These are phyloP conservation scores for Macrotus californicus DNA, from an alignment of 2,113 vertebrate genomes.

Conservation along the genomic window DNA sequence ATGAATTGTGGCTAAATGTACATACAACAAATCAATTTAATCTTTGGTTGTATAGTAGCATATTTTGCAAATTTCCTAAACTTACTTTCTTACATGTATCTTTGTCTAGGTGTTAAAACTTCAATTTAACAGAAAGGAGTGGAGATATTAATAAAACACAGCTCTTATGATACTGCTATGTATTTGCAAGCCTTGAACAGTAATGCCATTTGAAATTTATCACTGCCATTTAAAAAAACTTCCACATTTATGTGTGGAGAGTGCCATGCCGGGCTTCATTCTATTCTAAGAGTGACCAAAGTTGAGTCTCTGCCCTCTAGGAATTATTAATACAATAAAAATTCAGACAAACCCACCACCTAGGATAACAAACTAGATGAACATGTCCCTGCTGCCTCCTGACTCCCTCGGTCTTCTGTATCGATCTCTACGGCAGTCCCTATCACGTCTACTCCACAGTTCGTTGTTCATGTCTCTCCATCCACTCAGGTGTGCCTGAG, in stretches of 20 bases:
- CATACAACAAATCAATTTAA: conserved; percentile 79
- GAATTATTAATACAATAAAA: conserved; percentile 48
- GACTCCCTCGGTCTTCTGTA: not conserved
- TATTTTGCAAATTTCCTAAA: conserved; percentile 73
- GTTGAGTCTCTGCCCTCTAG: conserved; percentile 30
- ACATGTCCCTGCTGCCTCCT: not conserved
- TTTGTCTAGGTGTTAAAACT: conserved; percentile 63
- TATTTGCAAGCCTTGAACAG: not conserved
- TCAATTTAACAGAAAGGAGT: conserved; percentile 16
- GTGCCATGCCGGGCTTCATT: conserved; percentile 40
- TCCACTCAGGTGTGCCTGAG: not conserved
- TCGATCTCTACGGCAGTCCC: not conserved
- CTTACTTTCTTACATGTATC: conserved; percentile 63
- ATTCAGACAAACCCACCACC: not conserved
- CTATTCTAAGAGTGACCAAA: conserved; percentile 37
- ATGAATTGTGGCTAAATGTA: conserved; percentile 84
- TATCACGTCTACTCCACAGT: not conserved
- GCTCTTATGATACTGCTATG: not conserved
- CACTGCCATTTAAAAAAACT: conserved; percentile 49
- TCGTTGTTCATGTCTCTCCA: not conserved
- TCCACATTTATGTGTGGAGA: conserved; percentile 43
- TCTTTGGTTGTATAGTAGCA: conserved; percentile 65
- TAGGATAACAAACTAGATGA: not conserved
- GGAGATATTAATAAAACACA: not conserved
- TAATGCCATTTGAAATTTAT: conserved; percentile 43